Percentiles rank a stretch among this genome's conserved stretches.
phyloP scores from a whole-genome alignment of 2,797 vertebrate genomes.

The Zalophus californianus region DNA sequence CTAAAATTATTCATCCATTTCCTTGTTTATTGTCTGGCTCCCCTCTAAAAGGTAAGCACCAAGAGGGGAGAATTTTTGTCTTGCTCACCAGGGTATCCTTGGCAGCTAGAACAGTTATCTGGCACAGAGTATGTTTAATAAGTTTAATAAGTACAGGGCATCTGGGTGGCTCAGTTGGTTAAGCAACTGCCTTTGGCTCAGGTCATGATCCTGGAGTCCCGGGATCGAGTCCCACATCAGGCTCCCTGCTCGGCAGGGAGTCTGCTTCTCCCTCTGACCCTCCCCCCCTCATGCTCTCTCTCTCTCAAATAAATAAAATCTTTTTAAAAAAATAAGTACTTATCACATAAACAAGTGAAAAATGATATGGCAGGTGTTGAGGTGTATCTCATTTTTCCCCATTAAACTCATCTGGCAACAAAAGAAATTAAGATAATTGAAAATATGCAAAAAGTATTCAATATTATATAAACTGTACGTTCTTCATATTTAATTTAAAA shows the following conservation, averaged over 20 bases:
- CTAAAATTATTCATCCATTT: neutral
- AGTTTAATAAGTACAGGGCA: too few relatives aligned
- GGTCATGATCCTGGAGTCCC: too few relatives aligned
- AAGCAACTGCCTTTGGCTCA: too few relatives aligned
- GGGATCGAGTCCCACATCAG: too few relatives aligned
- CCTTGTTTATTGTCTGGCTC: neutral
- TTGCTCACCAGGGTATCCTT: neutral
- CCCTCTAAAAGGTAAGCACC: neutral
- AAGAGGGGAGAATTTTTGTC: neutral
- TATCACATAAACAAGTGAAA: constrained; percentile 42
- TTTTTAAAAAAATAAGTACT: neutral
- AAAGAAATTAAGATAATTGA: constrained; percentile 18
- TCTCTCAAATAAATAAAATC: too few relatives aligned
- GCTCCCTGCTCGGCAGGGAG: too few relatives aligned
- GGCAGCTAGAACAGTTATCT: neutral
- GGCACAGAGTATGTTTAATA: neutral
- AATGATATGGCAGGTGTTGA: neutral
- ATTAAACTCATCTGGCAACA: neutral
- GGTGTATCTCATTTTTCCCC: neutral
- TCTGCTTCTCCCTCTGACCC: too few relatives aligned
- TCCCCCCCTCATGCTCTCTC: too few relatives aligned
- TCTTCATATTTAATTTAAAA: constrained; percentile 28
- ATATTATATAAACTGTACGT: neutral
- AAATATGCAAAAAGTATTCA: neutral
- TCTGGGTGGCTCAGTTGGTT: too few relatives aligned